These are phyloP conservation scores for Lasioglossum baleicum DNA, from an alignment of 1,140 invertebrate genomes.

Conservation along the genomic window DNA sequence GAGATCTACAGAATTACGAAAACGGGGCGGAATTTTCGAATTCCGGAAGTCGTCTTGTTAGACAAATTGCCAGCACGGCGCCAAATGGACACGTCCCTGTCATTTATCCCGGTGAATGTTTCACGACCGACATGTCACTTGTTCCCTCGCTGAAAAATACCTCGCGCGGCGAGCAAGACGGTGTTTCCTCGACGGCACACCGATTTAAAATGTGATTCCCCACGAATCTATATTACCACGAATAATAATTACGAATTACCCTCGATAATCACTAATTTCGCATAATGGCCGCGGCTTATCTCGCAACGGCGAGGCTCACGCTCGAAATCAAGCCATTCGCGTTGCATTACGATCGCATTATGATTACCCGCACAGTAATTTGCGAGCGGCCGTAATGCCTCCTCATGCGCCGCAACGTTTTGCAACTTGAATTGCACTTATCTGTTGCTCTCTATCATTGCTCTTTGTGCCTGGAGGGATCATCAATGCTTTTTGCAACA, in stretches of 20 bases:
- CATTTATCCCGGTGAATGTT: conserved; percentile 22
- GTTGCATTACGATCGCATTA: conserved; percentile 67
- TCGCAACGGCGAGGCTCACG: conserved; percentile 42
- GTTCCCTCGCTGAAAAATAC: conserved; percentile 34
- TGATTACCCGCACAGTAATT: conserved; percentile 62
- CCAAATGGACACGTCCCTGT: neutral
- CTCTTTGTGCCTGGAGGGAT: conserved; percentile 40
- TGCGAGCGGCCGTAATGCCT: conserved; percentile 59
- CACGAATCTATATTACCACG: conserved; percentile 40
- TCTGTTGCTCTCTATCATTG: conserved; percentile 54
- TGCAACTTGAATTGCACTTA: conserved; percentile 62
- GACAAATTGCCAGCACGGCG: neutral
- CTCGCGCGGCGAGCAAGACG: neutral
- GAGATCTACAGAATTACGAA: too few relatives aligned
- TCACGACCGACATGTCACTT: conserved; percentile 5
- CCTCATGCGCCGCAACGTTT: conserved; percentile 54
- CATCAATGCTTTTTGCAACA: conserved; percentile 56
- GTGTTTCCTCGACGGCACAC: neutral
- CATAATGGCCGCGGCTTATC: conserved; percentile 50
- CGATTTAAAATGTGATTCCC: neutral
- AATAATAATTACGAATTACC: conserved; percentile 59
- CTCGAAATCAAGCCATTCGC: conserved; percentile 63
- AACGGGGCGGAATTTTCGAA: too few relatives aligned
- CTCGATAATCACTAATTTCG: conserved; percentile 60
- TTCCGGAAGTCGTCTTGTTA: neutral